Percentiles rank a stretch among this genome's conserved stretches.
phyloP scores from a whole-genome alignment of 2,888 invertebrate species.

The Apodemia duryi region DNA sequence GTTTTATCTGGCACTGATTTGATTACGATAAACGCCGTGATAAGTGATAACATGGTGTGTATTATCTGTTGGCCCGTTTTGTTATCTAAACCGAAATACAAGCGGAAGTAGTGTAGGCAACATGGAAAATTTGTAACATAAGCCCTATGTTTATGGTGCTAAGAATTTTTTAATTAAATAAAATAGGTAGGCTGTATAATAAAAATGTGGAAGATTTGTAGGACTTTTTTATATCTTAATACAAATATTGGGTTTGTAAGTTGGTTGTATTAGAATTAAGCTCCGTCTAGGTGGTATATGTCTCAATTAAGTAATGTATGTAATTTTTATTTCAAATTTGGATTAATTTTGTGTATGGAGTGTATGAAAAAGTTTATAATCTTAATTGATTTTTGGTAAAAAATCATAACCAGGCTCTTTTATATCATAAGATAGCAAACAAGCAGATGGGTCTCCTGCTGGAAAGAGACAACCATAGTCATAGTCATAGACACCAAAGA shows the following conservation, averaged over 20 bases:
- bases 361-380: too few relatives aligned
- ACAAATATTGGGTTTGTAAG: constrained; percentile 22
- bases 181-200: not conserved
- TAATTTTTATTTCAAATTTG: too few relatives aligned
- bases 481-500: too few relatives aligned
- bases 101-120: constrained; percentile 42
- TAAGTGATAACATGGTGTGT: constrained; percentile 38
- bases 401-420: too few relatives aligned
- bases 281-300: not conserved
- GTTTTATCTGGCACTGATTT: constrained; percentile 47
- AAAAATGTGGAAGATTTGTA: not conserved
- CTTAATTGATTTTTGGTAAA: too few relatives aligned
- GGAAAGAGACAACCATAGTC: too few relatives aligned
- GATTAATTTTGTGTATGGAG: too few relatives aligned
- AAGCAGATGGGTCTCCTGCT: too few relatives aligned
- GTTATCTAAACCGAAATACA: constrained; percentile 53
- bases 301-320: too few relatives aligned
- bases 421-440: too few relatives aligned
- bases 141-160: not conserved
- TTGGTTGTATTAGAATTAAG: not conserved
- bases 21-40: constrained; percentile 53
- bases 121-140: constrained; percentile 9
- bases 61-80: constrained; percentile 52
- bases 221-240: constrained; percentile 17
- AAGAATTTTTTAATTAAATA: not conserved